A percentile compares a stretch with the other conserved stretches of the same genome.
phyloP scores from a whole-genome alignment of 1,140 invertebrate species.

The Steinernema khuongi region DNA sequence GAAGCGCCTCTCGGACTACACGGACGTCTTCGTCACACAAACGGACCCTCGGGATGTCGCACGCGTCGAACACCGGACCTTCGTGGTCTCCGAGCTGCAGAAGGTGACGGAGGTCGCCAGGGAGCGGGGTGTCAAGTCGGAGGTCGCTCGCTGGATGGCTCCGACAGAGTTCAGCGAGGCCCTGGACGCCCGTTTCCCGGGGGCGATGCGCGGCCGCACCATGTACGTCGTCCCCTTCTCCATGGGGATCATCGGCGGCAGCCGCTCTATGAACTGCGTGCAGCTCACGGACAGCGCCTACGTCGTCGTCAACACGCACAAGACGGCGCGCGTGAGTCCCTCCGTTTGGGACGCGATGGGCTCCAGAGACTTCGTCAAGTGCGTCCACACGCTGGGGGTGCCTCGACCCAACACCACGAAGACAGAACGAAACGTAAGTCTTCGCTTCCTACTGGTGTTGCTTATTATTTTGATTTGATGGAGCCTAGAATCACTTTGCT shows the following conservation, averaged over 20 bases:
- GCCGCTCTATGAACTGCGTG: slow-evolving; percentile 87
- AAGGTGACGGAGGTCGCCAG: slow-evolving; percentile 68
- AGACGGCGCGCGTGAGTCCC: slow-evolving; percentile 83
- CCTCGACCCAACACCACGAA: slow-evolving; percentile 60
- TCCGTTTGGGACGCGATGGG: slow-evolving; percentile 60
- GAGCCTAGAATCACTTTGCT: too few species aligned
- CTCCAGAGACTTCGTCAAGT: slow-evolving; percentile 63
- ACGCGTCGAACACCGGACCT: slow-evolving; percentile 84
- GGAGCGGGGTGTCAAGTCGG: slow-evolving; percentile 65
- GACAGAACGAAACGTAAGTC: too few species aligned
- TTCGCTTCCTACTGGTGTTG: neutral
- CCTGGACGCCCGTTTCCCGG: slow-evolving; percentile 77
- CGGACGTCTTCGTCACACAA: slow-evolving; percentile 72
- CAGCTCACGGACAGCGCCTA: slow-evolving; percentile 93
- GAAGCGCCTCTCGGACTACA: slow-evolving; percentile 24
- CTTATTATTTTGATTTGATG: neutral
- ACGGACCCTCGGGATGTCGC: slow-evolving; percentile 94
- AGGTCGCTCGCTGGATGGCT: slow-evolving; percentile 86
- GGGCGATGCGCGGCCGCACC: slow-evolving; percentile 86
- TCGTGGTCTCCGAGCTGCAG: slow-evolving; percentile 76
- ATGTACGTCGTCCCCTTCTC: slow-evolving; percentile 98
- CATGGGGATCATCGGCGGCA: slow-evolving; percentile 90
- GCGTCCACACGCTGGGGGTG: slow-evolving; percentile 85
- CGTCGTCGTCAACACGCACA: slow-evolving; percentile 88
- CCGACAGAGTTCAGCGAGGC: slow-evolving; percentile 72